Evolutionary conservation across 2,888 invertebrate genomes (phyloP), one percentile per base, ranked within the genome.

Genomic region (Cyclophora punctaria): DNA sequence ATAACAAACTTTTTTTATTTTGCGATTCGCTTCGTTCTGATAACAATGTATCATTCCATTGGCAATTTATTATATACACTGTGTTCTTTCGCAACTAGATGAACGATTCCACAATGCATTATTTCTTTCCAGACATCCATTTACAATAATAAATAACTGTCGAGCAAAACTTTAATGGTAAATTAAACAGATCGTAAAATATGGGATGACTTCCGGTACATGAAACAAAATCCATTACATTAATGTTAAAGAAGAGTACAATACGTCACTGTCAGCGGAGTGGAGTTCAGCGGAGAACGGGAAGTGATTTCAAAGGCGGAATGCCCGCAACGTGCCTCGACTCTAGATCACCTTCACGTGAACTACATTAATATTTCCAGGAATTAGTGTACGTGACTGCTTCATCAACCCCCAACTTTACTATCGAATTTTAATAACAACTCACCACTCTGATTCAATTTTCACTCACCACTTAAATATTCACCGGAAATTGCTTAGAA

Each of bases 241-340:
- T 79, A 85, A 84, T 81, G 84, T 84, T 78, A 78, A 83, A 84
- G 82, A 82, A 80, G 81, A 80, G 81, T 69, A 82, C 83, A 81
- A 86, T 85, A 80, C 80, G 84, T 87, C 86, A 84, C 80, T 86
- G 85, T 85, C 86, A 77, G 69, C 55, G 67, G 66, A 70, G 74
- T 74, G 72, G 76, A 78, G 80, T 20, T 20, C 86, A 77, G 69
- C 55, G 67, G 66, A 70, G 74, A 73, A 74, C 72, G 76, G 78
- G 80, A 85, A 87, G 87, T 86, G 86, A 86, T 86, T 87, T 78
- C 81, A 76, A 75, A 77, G 78, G 78, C 79, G 78, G 74, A 83
- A 83, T 82, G 80, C 77, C 78, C 79, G 74, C 74, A 67, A 82
- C 85, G 86, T 86, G 87, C 71, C 70, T 52, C 60, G 85, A 80